phyloP scores from a whole-genome alignment of 2,888 invertebrate species.

The Agrotis exclamationis region DNA sequence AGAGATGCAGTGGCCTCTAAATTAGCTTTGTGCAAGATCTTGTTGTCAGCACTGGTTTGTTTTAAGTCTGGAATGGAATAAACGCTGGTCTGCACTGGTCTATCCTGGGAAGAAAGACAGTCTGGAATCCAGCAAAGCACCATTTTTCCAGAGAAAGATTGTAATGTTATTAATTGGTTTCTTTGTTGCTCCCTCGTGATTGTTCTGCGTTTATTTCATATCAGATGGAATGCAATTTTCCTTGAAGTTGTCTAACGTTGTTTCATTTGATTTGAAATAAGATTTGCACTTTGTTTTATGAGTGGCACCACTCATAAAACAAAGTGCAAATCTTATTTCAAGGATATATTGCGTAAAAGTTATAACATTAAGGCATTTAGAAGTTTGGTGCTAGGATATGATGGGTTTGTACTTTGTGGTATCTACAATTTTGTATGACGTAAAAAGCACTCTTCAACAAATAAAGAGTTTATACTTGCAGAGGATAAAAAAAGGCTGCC shows the following conservation, averaged over 20 bases:
- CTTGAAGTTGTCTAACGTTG: conserved; percentile 10
- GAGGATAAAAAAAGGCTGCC: too few relatives aligned
- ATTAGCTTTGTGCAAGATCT: conserved; percentile 73
- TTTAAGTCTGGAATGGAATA: conserved; percentile 42
- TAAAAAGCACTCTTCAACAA: too few relatives aligned
- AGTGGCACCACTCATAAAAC: too few relatives aligned
- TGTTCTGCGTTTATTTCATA: conserved; percentile 43
- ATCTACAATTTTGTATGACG: too few relatives aligned
- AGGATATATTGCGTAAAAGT: neutral
- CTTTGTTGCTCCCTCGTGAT: conserved; percentile 30
- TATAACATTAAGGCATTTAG: too few relatives aligned
- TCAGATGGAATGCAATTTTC: conserved; percentile 42
- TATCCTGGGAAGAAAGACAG: neutral
- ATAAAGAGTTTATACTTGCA: too few relatives aligned
- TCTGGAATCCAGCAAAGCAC: conserved; percentile 20
- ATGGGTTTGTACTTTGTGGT: too few relatives aligned
- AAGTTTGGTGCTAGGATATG: neutral
- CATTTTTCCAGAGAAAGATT: conserved; percentile 32
- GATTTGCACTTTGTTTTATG: conserved; percentile 33
- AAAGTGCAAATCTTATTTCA: too few relatives aligned
- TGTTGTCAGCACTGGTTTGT: conserved; percentile 60
- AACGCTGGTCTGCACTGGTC: neutral
- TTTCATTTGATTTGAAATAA: conserved; percentile 10
- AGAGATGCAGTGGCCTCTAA: conserved; percentile 75
- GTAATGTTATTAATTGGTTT: conserved; percentile 45